Percentiles rank a stretch among this genome's conserved stretches.
These are phyloP conservation scores for Chelonoidis abingdonii DNA, from an alignment of 2,113 vertebrate genomes.

Conservation along the genomic window DNA sequence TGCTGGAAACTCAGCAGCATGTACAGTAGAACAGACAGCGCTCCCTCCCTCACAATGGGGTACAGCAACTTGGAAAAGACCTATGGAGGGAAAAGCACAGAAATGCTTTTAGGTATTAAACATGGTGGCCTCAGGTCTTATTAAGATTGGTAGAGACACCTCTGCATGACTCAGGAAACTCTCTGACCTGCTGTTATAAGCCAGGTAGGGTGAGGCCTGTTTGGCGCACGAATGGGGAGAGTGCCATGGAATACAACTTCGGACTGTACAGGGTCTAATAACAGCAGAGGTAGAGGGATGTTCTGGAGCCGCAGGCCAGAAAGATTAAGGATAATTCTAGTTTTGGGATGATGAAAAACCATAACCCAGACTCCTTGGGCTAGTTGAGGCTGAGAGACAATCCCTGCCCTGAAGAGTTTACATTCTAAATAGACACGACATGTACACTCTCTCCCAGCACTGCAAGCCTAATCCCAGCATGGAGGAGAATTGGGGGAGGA, in stretches of 20 bases:
- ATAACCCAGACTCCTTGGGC: neutral
- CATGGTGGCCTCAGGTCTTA: neutral
- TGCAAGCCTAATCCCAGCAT: neutral
- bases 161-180: neutral
- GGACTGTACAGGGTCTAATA: neutral
- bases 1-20: slow-evolving; percentile 89
- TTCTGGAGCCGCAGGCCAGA: neutral
- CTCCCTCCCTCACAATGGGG: slow-evolving; percentile 82
- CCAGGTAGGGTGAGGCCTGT: neutral
- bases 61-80: slow-evolving; percentile 86
- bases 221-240: neutral
- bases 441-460: neutral
- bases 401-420: neutral
- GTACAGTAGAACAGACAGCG: slow-evolving; percentile 83
- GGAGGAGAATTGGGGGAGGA: neutral
- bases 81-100: slow-evolving; percentile 50
- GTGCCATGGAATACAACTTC: neutral
- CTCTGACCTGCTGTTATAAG: neutral
- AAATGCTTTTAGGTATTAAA: neutral
- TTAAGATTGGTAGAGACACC: neutral
- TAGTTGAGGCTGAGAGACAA: neutral
- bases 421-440: neutral
- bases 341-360: neutral
- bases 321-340: neutral
- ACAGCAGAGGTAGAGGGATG: neutral